These are phyloP conservation scores for Odontamblyopus lacepedii DNA, from an alignment of 2,797 vertebrate genomes.

Conservation along the genomic window DNA sequence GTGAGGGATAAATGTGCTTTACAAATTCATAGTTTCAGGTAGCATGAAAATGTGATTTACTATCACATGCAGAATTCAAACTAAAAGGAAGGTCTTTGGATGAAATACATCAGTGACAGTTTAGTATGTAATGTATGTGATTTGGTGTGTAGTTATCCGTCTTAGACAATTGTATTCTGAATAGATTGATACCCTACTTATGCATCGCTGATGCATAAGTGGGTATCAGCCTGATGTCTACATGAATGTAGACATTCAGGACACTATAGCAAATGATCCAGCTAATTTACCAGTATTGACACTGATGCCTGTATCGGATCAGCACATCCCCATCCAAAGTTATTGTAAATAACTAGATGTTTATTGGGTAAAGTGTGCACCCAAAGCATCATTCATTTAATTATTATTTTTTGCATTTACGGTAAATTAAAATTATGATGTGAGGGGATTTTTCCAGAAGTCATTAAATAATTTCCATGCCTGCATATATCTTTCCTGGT, in stretches of 20 bases:
- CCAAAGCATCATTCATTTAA: neutral
- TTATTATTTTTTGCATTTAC: neutral
- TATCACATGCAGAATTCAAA: neutral
- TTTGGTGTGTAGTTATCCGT: neutral
- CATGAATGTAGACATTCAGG: neutral
- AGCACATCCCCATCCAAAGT: too few relatives aligned
- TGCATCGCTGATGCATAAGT: neutral
- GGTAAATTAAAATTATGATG: neutral
- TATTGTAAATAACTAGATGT: too few relatives aligned
- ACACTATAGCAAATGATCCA: neutral
- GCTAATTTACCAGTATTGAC: too few relatives aligned
- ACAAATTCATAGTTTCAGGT: constrained; percentile 34
- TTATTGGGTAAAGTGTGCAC: neutral
- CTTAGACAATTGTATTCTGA: neutral
- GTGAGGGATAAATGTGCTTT: constrained; percentile 34
- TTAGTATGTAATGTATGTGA: constrained; percentile 6
- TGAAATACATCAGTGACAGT: neutral
- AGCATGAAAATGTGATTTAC: constrained; percentile 14
- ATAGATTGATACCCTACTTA: neutral
- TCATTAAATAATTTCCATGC: neutral
- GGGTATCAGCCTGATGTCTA: neutral
- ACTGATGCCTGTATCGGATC: too few relatives aligned
- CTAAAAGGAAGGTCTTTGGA: neutral
- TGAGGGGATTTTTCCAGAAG: neutral
- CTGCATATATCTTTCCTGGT: neutral